Percentiles rank a stretch among this genome's conserved stretches.
Conservation (phyloP, 1,140 invertebrate genomes). For the Physella acuta region DNA sequence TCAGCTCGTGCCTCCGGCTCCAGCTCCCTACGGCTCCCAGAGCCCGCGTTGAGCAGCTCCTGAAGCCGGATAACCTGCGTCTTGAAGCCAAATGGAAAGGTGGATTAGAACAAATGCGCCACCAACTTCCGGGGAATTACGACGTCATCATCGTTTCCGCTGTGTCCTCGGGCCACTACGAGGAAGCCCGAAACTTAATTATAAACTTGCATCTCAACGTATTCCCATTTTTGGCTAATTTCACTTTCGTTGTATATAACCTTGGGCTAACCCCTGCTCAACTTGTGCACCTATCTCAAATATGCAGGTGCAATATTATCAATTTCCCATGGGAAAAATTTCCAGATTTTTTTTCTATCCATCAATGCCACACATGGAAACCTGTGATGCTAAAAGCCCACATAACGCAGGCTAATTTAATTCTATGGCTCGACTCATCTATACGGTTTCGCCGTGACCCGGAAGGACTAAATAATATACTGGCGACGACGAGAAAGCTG, state of each 20-base stretch:
- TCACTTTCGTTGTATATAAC: constrained; percentile 12
- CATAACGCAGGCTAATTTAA: not conserved
- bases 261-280: not conserved
- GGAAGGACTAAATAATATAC: not conserved
- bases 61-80: not conserved
- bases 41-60: not conserved
- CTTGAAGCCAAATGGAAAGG: not conserved
- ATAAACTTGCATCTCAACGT: not conserved
- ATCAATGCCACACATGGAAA: constrained; percentile 12
- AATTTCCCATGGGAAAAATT: not conserved
- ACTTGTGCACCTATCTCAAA: not conserved
- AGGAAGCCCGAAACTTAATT: not conserved
- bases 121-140: not conserved
- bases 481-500: not conserved
- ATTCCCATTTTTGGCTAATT: not conserved
- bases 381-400: constrained; percentile 1
- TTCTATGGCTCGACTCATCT: constrained; percentile 8
- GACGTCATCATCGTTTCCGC: constrained; percentile 1
- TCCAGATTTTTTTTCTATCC: not conserved
- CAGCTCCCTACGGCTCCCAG: not conserved
- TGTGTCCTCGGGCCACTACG: not conserved
- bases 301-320: not conserved
- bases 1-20: not conserved
- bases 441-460: not conserved
- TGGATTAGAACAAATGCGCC: not conserved